Evolutionary conservation across 2,888 invertebrate genomes (phyloP).

Genomic region (Eupithecia tripunctaria): DNA sequence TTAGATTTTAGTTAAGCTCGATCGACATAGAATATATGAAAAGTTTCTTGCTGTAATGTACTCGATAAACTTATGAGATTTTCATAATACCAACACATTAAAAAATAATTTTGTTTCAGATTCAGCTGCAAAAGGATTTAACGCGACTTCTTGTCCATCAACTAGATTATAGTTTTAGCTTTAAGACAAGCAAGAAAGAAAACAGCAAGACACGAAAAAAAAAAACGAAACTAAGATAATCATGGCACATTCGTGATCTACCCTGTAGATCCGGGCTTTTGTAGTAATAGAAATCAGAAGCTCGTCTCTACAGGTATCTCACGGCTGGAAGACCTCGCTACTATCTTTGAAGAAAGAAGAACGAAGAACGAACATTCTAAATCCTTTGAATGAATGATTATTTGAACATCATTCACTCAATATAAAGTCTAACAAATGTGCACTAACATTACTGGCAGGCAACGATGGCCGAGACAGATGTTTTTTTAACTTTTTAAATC

Average conservation of each 20-base stretch:
- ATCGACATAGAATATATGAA: no score
- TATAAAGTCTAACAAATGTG: neutral
- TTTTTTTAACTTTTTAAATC: neutral
- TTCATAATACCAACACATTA: neutral
- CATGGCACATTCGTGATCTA: conserved; percentile 98
- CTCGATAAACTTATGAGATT: neutral
- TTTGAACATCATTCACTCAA: neutral
- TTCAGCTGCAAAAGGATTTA: neutral
- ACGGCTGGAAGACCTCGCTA: conserved; percentile 96
- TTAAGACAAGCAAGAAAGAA: neutral
- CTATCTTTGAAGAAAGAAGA: conserved; percentile 56
- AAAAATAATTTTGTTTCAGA: neutral
- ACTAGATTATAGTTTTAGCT: neutral
- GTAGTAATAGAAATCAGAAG: conserved; percentile 97
- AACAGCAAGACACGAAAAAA: conserved; percentile 22
- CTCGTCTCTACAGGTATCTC: conserved; percentile 99
- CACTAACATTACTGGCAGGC: neutral
- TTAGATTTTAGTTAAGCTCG: no score
- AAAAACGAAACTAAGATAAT: conserved; percentile 58
- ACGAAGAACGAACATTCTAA: neutral
- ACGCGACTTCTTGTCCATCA: neutral
- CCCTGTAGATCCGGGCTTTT: conserved; percentile 99
- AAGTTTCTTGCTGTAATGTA: neutral
- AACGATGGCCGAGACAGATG: neutral
- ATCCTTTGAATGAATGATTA: neutral